phyloP scores from a whole-genome alignment of 1,140 invertebrate species.

The Brachionus sp. region DNA sequence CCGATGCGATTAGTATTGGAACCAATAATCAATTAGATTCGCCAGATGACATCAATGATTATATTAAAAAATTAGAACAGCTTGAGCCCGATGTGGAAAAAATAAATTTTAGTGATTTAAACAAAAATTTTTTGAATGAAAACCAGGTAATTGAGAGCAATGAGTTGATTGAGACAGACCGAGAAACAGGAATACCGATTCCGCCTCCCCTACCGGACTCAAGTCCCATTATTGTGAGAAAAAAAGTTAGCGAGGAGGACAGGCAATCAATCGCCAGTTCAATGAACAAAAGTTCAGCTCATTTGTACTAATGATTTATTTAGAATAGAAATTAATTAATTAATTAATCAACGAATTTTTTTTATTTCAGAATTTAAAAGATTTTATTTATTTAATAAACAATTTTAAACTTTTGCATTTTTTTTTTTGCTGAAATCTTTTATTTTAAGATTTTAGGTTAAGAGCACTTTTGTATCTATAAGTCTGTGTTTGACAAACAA shows the following conservation, averaged over 20 bases:
- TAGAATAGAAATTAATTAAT: background rate
- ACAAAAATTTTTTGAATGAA: conserved; percentile 12
- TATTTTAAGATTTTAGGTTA: background rate
- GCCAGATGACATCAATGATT: conserved; percentile 12
- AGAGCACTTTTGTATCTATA: background rate
- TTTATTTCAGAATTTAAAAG: background rate
- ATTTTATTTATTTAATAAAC: conserved; percentile 13
- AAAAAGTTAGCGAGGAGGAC: background rate
- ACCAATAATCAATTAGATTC: conserved; percentile 32
- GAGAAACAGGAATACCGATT: background rate
- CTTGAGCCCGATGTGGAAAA: background rate
- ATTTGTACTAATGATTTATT: background rate
- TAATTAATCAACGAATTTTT: conserved; percentile 3
- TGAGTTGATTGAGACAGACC: background rate
- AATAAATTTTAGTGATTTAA: conserved; percentile 33
- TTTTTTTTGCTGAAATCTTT: background rate
- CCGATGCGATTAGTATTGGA: conserved; percentile 3
- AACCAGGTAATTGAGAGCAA: background rate
- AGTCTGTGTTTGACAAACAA: background rate
- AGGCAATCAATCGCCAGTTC: conserved; percentile 17
- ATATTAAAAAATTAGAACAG: conserved; percentile 23
- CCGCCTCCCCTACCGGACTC: background rate
- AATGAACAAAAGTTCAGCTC: conserved; percentile 21
- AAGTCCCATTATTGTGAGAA: background rate
- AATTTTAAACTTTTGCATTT: background rate